Evolutionary conservation across 2,888 invertebrate genomes (phyloP).

Genomic region (Serrognathus titanus): DNA sequence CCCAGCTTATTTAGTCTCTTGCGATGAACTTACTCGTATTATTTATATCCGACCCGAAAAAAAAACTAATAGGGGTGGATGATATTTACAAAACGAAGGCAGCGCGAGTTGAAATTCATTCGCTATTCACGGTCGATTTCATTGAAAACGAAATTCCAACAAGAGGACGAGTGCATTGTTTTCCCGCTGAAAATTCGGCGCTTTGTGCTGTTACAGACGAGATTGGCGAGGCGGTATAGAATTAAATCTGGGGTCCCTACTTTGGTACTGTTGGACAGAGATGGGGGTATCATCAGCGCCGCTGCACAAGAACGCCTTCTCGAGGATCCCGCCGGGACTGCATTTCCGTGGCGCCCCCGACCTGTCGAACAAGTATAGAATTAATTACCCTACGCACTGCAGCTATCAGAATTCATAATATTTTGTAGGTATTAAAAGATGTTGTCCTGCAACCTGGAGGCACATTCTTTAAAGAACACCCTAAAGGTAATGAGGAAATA

Average conservation of each 20-base stretch:
- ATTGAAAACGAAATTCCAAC: too few species aligned
- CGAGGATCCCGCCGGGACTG: conserved; percentile 62
- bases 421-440: conserved; percentile 48
- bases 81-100: too few species aligned
- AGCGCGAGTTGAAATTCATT: too few species aligned
- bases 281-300: conserved; percentile 62
- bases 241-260: conserved; percentile 75
- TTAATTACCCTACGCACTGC: neutral
- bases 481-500: conserved; percentile 32
- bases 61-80: too few species aligned
- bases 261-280: conserved; percentile 65
- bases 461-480: conserved; percentile 39
- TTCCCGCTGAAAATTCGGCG: too few species aligned
- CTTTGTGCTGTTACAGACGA: conserved; percentile 56
- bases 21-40: too few species aligned
- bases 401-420: too few species aligned
- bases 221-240: conserved; percentile 71
- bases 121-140: too few species aligned
- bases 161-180: too few species aligned
- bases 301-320: conserved; percentile 62
- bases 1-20: too few species aligned
- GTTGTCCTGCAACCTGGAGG: conserved; percentile 47
- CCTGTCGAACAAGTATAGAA: conserved; percentile 56
- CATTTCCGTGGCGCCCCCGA: conserved; percentile 78
- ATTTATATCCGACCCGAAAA: too few species aligned